Evolutionary conservation across 2,797 vertebrate species (phyloP), one percentile per base, ranked within the genome.

Genomic region (Heterohyrax brucei): DNA sequence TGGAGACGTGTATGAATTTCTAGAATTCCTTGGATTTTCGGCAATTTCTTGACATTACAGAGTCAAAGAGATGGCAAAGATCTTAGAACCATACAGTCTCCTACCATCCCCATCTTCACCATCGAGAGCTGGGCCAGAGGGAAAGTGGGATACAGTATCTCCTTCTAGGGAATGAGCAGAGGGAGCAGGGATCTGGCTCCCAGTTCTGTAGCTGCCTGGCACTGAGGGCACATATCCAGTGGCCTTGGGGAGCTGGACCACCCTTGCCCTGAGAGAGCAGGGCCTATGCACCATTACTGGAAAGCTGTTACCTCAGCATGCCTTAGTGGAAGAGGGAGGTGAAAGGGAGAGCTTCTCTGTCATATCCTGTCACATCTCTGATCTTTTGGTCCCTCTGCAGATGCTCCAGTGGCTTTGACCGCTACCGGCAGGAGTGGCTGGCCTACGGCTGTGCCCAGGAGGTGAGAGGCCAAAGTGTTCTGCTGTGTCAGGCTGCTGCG

Each of bases 381-480:
- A 59, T 22, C 14, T 95, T 81, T 90, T 92, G 82, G 21, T 88
- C 46, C 48, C 48, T 68, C 98, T 96, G 4, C 98, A 99, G 99
- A 90, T 99, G 99, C 81, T 99, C 99, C 87, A 99, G 99, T 14
- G 99, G 99, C 14, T 99, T 99, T 46, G 99, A 99, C 95, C 98
- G 99, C 1, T 98, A 99, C 81, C 99, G 99, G 22, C 99, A 99
- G 96, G 99, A 99, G 97, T 99, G 99, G 99, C 86, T 99, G 75
- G 98, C 99, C 84, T 99, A 99, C 0, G 99, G 99, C 98, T 99
- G 99, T 24, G 98, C 98, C 28, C 99, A 99, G 91, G 98, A 99
- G 99, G 99, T 99, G 96, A 98, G 98, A 44, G 0, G 21, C 61
- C 1, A 4, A 8, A 24, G 62, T 24, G 39, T 22, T 44, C 84